Conservation (phyloP, 2,888 invertebrate genomes). For the Mongoloraphidia duomilia region DNA sequence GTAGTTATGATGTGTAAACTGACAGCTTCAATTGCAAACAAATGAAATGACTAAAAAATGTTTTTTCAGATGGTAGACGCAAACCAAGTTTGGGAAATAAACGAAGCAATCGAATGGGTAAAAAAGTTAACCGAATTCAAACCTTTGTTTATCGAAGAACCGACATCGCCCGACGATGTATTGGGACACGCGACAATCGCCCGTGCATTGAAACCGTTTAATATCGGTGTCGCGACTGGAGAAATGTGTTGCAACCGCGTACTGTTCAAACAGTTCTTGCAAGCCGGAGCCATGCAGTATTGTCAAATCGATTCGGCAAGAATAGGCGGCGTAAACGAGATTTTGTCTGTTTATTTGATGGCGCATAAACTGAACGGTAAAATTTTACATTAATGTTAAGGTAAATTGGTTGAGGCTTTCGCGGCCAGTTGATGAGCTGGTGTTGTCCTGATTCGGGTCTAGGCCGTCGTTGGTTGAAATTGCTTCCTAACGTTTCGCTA, state of each 20-base stretch:
- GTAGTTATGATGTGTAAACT: too few relatives aligned
- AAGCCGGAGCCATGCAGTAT: constrained; percentile 64
- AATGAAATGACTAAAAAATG: too few relatives aligned
- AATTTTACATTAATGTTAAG: neutral
- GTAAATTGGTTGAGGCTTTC: too few relatives aligned
- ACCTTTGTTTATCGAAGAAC: constrained; percentile 83
- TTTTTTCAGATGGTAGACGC: constrained; percentile 64
- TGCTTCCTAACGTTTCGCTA: too few relatives aligned
- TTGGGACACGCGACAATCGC: constrained; percentile 74
- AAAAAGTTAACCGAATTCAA: constrained; percentile 56
- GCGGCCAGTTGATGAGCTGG: too few relatives aligned
- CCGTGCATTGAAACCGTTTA: constrained; percentile 52
- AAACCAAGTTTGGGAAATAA: constrained; percentile 79
- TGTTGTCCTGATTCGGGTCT: too few relatives aligned
- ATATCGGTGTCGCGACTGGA: constrained; percentile 79
- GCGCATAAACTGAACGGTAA: constrained; percentile 68
- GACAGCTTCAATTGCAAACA: too few relatives aligned
- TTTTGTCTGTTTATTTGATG: constrained; percentile 76
- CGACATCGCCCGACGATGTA: constrained; percentile 82
- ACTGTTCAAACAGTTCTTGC: constrained; percentile 82
- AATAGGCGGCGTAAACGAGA: constrained; percentile 79
- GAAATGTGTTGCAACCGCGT: constrained; percentile 87
- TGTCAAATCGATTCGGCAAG: constrained; percentile 86
- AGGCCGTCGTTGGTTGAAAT: too few relatives aligned
- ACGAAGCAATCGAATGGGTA: constrained; percentile 78